Conservation (phyloP, 2,113 vertebrate species). For the Chunga burmeisteri region DNA sequence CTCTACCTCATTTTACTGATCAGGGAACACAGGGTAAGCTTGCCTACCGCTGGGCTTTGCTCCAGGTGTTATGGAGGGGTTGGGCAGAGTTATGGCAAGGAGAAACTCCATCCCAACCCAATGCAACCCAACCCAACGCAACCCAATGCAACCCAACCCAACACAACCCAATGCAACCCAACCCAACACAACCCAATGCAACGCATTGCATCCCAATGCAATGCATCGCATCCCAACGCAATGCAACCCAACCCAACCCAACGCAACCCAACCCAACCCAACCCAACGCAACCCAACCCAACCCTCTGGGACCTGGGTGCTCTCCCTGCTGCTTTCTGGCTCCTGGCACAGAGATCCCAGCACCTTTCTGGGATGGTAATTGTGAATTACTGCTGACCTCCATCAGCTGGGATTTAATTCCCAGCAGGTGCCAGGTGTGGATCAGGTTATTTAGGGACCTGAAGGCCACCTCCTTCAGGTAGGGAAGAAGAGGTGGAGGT, state of each 20-base stretch:
- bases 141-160: no score
- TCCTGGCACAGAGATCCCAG: neutral
- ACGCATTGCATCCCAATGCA: no score
- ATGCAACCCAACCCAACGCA: no score
- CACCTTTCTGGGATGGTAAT: no score
- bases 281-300: no score
- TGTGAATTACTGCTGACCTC: neutral
- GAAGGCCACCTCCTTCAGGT: rapidly evolving
- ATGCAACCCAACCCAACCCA: no score
- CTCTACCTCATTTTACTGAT: neutral
- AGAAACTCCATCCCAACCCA: neutral
- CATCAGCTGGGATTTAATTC: neutral
- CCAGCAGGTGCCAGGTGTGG: neutral
- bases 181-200: no score
- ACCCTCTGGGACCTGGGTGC: rapidly evolving
- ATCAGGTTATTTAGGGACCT: neutral
- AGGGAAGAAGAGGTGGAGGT: rapidly evolving
- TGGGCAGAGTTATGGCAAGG: neutral
- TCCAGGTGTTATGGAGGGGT: neutral
- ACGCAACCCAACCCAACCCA: neutral
- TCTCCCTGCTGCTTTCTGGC: neutral
- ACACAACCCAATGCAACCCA: no score
- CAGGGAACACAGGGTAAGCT: neutral
- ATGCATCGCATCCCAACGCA: no score
- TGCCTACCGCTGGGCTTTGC: neutral